Base-by-base conservation (phyloP, 2,797 vertebrate species). In the Danio aesculapii region DNA sequence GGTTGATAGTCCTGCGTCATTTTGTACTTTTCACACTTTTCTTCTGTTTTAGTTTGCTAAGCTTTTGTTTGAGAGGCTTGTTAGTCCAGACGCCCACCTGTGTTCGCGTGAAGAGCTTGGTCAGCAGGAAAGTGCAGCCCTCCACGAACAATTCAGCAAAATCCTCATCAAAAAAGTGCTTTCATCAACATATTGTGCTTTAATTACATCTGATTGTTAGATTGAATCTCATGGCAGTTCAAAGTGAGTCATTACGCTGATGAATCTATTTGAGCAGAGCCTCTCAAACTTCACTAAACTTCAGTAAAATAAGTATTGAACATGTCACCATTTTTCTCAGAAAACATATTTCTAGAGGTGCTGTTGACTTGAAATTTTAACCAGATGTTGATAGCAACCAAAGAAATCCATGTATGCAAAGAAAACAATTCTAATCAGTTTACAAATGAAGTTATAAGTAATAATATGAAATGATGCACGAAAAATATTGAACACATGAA, bases 61-160 rank as follows among this genome's bases (percentile, higher is more conserved):
- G 13, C 55, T 59, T 69, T 79, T 70, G 66, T 52, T 79, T 10
- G 39, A 77, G 44, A 59, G 64, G 19, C 12, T 70, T 79, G 66
- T 79, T 89, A 81, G 90, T 89, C 91, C 86, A 86, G 88, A 91
- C 89, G 84, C 93, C 94, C 90, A 93, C 93, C 68, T 88, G 81
- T 90, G 89, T 90, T 87, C 88, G 89, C 89, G 90, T 92, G 91
- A 93, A 91, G 87, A 89, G 92, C 90, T 88, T 82, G 90, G 92
- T 93, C 93, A 93, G 93, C 92, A 91, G 89, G 85, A 92, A 94
- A 94, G 91, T 92, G 91, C n/a, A 91, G 89, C 91, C 87, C 92
- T 92, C 91, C 86, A 90, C 86, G 9, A 86, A 89, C 92, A 91
- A 92, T 91, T 94, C 91, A 90, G 93, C 91, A 90, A 89, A 92